phyloP scores from a whole-genome alignment of 2,797 vertebrate genomes.

The Loriculus beryllinus region DNA sequence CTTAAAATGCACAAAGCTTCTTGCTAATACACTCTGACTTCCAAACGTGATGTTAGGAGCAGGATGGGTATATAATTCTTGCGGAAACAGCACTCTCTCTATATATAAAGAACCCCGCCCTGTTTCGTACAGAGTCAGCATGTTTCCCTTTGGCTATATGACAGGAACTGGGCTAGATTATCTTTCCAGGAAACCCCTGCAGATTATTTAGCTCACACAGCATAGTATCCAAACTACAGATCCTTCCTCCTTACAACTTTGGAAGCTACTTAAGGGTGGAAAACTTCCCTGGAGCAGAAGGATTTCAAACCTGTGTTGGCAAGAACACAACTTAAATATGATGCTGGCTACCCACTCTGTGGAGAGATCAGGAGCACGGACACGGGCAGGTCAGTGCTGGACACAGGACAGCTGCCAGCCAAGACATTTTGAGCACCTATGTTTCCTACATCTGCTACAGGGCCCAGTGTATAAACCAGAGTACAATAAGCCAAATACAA shows the following conservation, averaged over 20 bases:
- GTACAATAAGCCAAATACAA: fast-evolving
- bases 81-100: background rate
- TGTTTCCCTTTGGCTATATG: background rate
- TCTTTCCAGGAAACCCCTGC: background rate
- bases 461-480: background rate
- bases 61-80: background rate
- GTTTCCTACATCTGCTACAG: background rate
- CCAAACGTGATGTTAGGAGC: background rate
- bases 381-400: background rate
- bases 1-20: background rate
- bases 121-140: background rate
- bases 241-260: background rate
- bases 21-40: background rate
- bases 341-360: background rate
- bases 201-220: background rate
- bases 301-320: background rate
- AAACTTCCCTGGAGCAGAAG: background rate
- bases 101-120: background rate
- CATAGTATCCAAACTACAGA: background rate
- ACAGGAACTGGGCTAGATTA: background rate
- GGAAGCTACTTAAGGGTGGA: background rate
- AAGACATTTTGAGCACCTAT: fast-evolving
- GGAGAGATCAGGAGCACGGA: fast-evolving
- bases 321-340: background rate
- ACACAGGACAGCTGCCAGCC: background rate